Conservation (phyloP, 1,140 invertebrate genomes). For the Ctenoplectra terminalis region DNA sequence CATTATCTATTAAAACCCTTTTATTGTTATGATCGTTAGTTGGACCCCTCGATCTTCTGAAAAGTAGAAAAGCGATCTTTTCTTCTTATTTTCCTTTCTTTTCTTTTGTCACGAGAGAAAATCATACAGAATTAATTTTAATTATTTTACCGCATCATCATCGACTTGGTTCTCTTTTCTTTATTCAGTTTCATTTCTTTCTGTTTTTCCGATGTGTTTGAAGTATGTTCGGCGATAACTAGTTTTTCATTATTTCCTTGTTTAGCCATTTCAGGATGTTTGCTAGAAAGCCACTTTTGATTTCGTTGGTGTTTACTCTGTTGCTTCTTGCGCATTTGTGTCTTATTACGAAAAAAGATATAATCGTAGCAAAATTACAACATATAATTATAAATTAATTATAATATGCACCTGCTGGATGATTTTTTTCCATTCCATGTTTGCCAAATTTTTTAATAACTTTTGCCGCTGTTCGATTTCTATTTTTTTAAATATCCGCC, state of each 20-base stretch:
- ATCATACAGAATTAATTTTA: background rate
- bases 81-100: background rate
- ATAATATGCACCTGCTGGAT: slow-evolving; percentile 7
- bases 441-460: slow-evolving; percentile 13
- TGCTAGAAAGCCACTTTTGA: background rate
- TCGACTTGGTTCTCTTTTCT: background rate
- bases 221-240: slow-evolving; percentile 23
- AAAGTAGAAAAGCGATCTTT: background rate
- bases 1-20: background rate
- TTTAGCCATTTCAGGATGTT: slow-evolving; percentile 3
- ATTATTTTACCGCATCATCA: slow-evolving; percentile 4
- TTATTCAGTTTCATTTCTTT: slow-evolving; percentile 31
- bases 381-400: background rate
- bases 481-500: slow-evolving; percentile 28
- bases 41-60: background rate
- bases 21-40: background rate
- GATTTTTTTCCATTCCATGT: slow-evolving; percentile 43
- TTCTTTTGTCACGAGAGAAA: too few species aligned
- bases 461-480: slow-evolving; percentile 38
- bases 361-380: background rate
- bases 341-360: background rate
- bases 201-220: slow-evolving; percentile 25
- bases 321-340: slow-evolving; percentile 22
- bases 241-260: slow-evolving; percentile 29
- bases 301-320: slow-evolving; percentile 2